Conservation (phyloP, 2,113 vertebrate species). For the Rhabdomys dilectus region DNA sequence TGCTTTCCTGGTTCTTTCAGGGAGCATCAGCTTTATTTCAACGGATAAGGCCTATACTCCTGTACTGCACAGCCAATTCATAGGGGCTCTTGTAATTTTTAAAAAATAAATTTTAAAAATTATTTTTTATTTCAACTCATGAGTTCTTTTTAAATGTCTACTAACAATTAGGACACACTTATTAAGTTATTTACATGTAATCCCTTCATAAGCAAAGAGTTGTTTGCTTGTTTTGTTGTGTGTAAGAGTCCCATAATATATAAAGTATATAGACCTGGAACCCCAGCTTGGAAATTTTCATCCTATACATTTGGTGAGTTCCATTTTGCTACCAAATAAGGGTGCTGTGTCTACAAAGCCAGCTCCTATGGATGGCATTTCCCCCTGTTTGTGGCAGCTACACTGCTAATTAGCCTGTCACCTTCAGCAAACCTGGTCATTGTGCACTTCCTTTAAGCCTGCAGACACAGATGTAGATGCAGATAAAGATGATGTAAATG, state of each 20-base stretch:
- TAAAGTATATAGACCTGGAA: slow-evolving; percentile 13
- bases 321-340: neutral
- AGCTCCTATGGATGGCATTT: neutral
- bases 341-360: neutral
- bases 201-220: slow-evolving; percentile 18
- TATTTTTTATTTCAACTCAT: slow-evolving; percentile 10
- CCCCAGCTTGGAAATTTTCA: neutral
- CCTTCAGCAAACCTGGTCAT: neutral
- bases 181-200: neutral
- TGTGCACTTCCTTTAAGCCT: slow-evolving; percentile 3
- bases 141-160: neutral
- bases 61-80: neutral
- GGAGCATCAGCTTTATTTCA: neutral
- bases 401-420: neutral
- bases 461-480: neutral
- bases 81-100: neutral
- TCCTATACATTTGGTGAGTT: neutral
- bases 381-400: neutral
- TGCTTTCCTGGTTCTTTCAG: neutral
- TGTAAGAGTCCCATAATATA: neutral
- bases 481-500: neutral
- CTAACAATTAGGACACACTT: neutral
- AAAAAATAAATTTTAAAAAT: slow-evolving; percentile 3
- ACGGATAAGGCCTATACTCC: neutral
- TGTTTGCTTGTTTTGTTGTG: neutral